Conservation (phyloP, 2,113 vertebrate species). For the Syrmaticus mikado region DNA sequence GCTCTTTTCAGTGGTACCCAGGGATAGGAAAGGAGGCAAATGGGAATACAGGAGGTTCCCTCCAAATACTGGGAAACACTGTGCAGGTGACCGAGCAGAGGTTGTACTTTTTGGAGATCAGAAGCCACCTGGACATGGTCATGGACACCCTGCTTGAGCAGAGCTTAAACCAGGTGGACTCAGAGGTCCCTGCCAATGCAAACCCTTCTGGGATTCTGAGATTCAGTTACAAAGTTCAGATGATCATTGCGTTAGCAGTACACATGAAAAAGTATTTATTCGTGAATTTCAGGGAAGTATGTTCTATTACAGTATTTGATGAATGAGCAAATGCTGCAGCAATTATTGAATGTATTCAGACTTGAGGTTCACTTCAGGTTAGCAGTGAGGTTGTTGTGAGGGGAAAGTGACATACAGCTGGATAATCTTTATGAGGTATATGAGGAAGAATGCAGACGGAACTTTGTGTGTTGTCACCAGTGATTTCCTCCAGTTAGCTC, state of each 20-base stretch:
- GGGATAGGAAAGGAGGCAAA: background rate
- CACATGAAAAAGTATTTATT: background rate
- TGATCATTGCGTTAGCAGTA: background rate
- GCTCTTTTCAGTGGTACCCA: background rate
- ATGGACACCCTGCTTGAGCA: background rate
- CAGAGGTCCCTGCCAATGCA: background rate
- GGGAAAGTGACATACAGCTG: background rate
- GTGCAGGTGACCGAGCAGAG: background rate
- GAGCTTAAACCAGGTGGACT: background rate
- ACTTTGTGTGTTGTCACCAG: background rate
- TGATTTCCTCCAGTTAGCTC: background rate
- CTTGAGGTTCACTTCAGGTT: background rate
- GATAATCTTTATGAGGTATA: background rate
- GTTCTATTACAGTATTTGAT: background rate
- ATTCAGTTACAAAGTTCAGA: background rate
- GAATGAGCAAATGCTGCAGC: background rate
- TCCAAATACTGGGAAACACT: background rate
- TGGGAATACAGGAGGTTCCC: background rate
- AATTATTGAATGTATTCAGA: background rate
- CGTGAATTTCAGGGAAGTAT: background rate
- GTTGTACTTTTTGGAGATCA: background rate
- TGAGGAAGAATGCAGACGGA: background rate
- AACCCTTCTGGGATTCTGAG: background rate
- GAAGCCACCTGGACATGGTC: background rate
- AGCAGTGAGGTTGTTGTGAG: background rate